Evolutionary conservation across 1,140 invertebrate species (phyloP), one percentile per base, ranked within the genome.

Genomic region (Caenorhabditis tropicalis): DNA sequence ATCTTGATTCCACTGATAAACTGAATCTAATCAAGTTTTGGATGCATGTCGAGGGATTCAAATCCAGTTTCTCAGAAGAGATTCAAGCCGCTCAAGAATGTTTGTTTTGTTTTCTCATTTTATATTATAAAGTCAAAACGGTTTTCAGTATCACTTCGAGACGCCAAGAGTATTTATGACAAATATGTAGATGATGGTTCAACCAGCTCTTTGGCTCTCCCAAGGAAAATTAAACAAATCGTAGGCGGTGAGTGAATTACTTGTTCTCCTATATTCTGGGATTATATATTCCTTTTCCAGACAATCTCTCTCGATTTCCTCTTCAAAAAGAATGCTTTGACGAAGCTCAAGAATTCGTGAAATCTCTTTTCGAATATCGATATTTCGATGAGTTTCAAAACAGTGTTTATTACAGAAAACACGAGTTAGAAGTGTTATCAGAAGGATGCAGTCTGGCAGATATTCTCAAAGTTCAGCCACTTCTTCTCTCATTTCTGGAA

Each of bases 21-120:
- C 48, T 85, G 33, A 65, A 85, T 49, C 48, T 81, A 36, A 79
- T 85, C 27, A 85, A 85, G 27, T 85, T 85, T 74, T 85, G 56
- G 46, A 56, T 85, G 43, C 79, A 85, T 36, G 79, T 81, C 9
- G 79, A 85, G 43, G 74, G 79, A 33, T 85, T 85, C 31, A 81
- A 81, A 53, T 79, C 79, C 1, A 74, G 56, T 48, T 79, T 48
- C 60, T 84, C 39, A 74, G 51, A 53, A 31, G 16, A 58, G 21
- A 60, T 81, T 58, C 27, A 70, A n/a, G 36, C 53, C 10, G 43
- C 39, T 29, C 46, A 31, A 29, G 46, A 60, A 36, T 81, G 43
- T 31, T 0, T 16, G 53, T n/a, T n/a, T n/a, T 39, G 60, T 84
- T 46, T 12, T 12, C 19, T n/a, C 10, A 12, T 15, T 1, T 4